phyloP scores from a whole-genome alignment of 1,140 invertebrate genomes.

The Philopotamus ludificatus region DNA sequence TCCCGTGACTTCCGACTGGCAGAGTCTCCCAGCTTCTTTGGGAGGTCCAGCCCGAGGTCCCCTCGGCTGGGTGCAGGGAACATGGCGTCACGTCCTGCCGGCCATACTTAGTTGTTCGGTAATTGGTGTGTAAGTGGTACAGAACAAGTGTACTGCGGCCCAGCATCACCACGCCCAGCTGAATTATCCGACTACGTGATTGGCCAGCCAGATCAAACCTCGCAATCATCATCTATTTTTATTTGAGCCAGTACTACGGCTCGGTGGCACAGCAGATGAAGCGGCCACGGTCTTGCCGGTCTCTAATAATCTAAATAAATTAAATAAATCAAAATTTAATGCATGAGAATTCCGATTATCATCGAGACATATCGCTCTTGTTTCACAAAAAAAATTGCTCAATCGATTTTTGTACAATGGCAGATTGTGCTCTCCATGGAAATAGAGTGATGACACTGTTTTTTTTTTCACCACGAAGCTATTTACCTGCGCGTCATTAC shows the following conservation, averaged over 20 bases:
- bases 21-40: too few relatives aligned
- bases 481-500: constrained; percentile 5
- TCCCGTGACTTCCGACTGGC: too few relatives aligned
- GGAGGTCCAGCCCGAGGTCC: too few relatives aligned
- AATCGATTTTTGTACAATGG: too few relatives aligned
- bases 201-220: constrained; percentile 1
- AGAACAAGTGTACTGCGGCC: constrained; percentile 4
- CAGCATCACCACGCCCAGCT: constrained; percentile 20
- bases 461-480: not conserved
- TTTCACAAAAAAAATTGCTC: too few relatives aligned
- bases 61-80: not conserved
- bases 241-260: not conserved
- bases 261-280: too few relatives aligned
- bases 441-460: not conserved
- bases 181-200: constrained; percentile 28
- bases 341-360: too few relatives aligned
- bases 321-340: too few relatives aligned
- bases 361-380: too few relatives aligned
- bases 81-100: constrained; percentile 21
- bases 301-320: too few relatives aligned
- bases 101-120: constrained; percentile 13
- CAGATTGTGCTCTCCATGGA: too few relatives aligned
- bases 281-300: too few relatives aligned
- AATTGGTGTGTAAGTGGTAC: constrained; percentile 4
- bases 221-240: constrained; percentile 6